Conservation (phyloP, 37 sponge, comb jelly and placozoan genomes). For the Halichondria panicea region DNA sequence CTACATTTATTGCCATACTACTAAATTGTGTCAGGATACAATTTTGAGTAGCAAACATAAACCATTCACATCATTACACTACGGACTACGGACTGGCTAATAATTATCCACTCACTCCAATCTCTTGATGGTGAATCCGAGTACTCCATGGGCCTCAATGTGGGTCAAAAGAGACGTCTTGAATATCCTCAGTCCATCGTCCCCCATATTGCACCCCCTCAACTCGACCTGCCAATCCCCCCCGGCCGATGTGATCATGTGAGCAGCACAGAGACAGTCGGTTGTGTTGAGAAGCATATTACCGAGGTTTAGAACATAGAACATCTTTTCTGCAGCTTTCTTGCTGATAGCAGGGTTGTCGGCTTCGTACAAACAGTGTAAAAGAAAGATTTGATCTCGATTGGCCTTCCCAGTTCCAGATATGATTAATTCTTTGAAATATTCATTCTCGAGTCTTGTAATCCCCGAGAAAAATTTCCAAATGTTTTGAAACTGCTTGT, state of each 20-base stretch:
- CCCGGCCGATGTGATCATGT: background rate
- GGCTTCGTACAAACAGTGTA: slow-evolving; percentile 45
- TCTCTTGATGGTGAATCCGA: too few species aligned
- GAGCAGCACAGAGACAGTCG: slow-evolving; percentile 45
- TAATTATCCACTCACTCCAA: background rate
- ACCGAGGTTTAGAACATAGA: slow-evolving; percentile 2
- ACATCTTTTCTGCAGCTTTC: slow-evolving; percentile 2
- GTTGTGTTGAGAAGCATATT: slow-evolving; percentile 33
- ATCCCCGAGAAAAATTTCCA: slow-evolving; percentile 40
- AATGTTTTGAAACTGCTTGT: slow-evolving; percentile 41
- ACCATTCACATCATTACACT: too few species aligned
- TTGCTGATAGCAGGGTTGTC: slow-evolving; percentile 8
- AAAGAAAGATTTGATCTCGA: slow-evolving; percentile 20
- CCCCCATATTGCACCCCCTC: slow-evolving; percentile 34
- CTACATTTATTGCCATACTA: too few species aligned
- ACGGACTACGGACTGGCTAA: too few species aligned
- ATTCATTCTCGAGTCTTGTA: slow-evolving; percentile 18
- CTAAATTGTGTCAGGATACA: too few species aligned
- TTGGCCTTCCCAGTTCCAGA: background rate
- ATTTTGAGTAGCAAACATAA: too few species aligned
- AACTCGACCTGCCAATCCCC: slow-evolving; percentile 27
- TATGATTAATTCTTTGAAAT: slow-evolving; percentile 1
- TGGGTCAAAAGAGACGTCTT: background rate
- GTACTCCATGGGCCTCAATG: too few species aligned
- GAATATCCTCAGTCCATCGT: slow-evolving; percentile 23